Percentiles rank a stretch among this genome's conserved stretches.
Evolutionary conservation across 2,797 vertebrate species (phyloP).

Genomic region (Syncerus caffer): DNA sequence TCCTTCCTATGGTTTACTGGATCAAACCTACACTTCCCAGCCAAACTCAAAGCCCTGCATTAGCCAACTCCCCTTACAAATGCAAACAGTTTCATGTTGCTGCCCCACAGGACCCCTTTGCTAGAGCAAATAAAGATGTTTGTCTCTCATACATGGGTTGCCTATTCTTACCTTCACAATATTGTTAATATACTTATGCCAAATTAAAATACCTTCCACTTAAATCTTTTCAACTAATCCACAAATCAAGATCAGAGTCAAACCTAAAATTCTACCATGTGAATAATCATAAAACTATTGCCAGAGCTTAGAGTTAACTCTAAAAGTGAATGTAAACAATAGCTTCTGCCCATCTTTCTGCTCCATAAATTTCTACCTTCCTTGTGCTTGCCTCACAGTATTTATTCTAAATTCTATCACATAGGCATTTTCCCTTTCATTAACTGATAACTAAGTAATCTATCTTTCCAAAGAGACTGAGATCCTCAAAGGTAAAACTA

Average conservation of each 20-base stretch:
- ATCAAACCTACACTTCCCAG: slow-evolving; percentile 12
- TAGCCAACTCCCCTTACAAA: not conserved
- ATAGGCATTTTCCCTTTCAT: not conserved
- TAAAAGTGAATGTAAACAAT: not conserved
- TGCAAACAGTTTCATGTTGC: not conserved
- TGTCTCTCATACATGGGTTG: not conserved
- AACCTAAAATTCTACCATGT: not conserved
- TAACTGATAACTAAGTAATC: not conserved
- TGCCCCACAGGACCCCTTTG: not conserved
- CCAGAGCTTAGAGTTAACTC: not conserved
- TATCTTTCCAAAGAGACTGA: not conserved
- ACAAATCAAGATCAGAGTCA: slow-evolving; percentile 11
- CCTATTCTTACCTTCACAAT: not conserved
- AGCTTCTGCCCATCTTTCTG: not conserved
- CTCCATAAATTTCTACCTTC: not conserved
- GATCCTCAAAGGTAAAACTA: not conserved
- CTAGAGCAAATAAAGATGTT: not conserved
- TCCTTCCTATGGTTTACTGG: not conserved
- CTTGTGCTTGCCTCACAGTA: not conserved
- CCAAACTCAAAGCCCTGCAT: not conserved
- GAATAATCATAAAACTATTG: slow-evolving; percentile 17
- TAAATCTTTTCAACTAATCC: not conserved
- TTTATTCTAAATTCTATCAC: not conserved
- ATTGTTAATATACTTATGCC: not conserved
- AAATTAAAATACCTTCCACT: not conserved